phyloP scores from a whole-genome alignment of 2,113 vertebrate genomes.

The Rhegmatorhina hoffmannsi region DNA sequence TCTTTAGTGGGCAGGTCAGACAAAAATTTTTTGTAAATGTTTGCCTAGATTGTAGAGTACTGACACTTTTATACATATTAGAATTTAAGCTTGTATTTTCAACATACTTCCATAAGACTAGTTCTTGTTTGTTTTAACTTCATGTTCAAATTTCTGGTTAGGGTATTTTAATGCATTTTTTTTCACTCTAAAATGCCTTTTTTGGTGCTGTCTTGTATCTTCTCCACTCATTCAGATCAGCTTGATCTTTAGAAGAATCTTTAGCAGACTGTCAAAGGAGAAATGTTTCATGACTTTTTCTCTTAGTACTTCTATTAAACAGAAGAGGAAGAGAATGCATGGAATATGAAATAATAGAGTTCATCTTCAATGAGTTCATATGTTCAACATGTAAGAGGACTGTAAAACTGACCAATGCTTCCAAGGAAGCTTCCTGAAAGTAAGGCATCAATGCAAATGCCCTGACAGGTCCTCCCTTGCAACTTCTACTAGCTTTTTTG shows the following conservation, averaged over 20 bases:
- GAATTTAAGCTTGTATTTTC: neutral
- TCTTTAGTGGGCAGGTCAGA: neutral
- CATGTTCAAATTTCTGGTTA: neutral
- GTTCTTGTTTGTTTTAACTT: neutral
- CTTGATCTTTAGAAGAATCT: neutral
- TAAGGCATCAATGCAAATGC: neutral
- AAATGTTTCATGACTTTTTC: neutral
- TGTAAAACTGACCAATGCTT: neutral
- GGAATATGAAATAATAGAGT: neutral
- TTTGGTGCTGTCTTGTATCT: neutral
- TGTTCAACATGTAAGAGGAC: rapidly evolving
- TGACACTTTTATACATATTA: neutral
- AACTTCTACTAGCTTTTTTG: neutral
- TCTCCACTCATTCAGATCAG: neutral
- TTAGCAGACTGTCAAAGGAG: neutral
- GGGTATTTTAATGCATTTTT: neutral
- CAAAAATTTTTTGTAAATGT: neutral
- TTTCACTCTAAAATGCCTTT: neutral
- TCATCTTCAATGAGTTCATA: neutral
- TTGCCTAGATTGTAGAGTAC: neutral
- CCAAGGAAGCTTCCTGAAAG: neutral
- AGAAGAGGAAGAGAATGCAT: neutral
- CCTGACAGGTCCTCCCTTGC: neutral
- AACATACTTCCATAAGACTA: neutral
- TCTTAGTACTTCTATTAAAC: neutral